Evolutionary conservation across 2,113 vertebrate genomes (phyloP), one percentile per base, ranked within the genome.

Genomic region (Microtus pennsylvanicus): DNA sequence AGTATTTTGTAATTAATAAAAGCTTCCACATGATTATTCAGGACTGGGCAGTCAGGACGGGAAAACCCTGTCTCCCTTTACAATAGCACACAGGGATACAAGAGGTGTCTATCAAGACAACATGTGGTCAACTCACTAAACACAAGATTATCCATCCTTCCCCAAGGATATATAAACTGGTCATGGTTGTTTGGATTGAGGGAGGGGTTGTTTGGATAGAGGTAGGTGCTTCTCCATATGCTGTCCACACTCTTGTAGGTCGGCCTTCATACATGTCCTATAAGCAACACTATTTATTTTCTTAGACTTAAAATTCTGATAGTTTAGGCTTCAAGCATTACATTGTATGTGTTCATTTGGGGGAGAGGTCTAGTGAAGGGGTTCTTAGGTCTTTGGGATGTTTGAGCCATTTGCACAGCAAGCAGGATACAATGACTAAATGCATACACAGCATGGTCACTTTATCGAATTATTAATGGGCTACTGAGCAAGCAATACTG

Each of bases 231-330:
- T 80, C 47, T 11, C n/a, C 78, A 72, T 72, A 38, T 3, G 19
- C 9, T 72, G 35, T 38, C 9, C 70, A n/a, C 17, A n/a, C 17
- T 72, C 35, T 72, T 19, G 70, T 38, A 72, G 70, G 35, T 72
- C 22, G 35, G 35, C 24, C 70, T 38, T 72, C 35, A 72, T 38
- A 72, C 17, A 9, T 38, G 70, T 9, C 7, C 35, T n/a, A 21
- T 38, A 38, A 72, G 70, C 35, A 72, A 38, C 70, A 38, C 35
- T 38, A 19, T 4, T 21, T 38, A 72, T 92, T 75, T 96, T 90
- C 94, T 96, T 93, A 96, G 97, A 98, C 98, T 96, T 77, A 97
- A 97, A 97, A 97, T 97, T 97, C 94, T 96, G 93, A 97, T 94
- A 90, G 89, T 28, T 35, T 67, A 96, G 89, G 96, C 93, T 98